These are phyloP conservation scores for Polydrusus tereticollis DNA, from an alignment of 2,888 invertebrate genomes.

Conservation along the genomic window DNA sequence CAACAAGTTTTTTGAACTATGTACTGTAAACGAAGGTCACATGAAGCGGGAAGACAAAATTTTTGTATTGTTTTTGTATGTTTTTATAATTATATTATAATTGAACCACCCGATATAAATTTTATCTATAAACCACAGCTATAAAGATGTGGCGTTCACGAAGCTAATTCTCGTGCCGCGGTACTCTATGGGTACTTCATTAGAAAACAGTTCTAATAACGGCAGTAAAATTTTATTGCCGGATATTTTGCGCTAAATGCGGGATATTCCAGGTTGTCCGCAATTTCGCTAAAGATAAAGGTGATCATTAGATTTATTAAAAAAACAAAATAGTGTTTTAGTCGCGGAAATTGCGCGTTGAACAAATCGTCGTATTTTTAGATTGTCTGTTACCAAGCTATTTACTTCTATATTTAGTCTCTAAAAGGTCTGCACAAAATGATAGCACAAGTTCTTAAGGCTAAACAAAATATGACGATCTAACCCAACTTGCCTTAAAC, in stretches of 20 bases:
- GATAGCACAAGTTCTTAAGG: too few species aligned
- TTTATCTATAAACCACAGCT: conserved; percentile 18
- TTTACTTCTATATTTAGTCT: neutral
- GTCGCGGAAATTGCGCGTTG: neutral
- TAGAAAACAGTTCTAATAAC: conserved; percentile 45
- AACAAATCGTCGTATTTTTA: conserved; percentile 3
- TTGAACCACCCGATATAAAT: conserved; percentile 11
- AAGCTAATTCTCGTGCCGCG: conserved; percentile 35
- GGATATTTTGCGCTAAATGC: conserved; percentile 41
- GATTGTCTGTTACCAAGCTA: neutral
- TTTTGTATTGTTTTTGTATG: too few species aligned
- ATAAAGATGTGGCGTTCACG: conserved; percentile 35
- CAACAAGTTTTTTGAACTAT: too few species aligned
- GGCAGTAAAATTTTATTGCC: conserved; percentile 36
- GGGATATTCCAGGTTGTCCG: conserved; percentile 23
- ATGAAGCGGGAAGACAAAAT: too few species aligned
- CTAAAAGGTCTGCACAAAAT: neutral
- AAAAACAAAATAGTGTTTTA: conserved; percentile 17
- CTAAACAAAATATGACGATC: too few species aligned
- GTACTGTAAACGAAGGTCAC: too few species aligned
- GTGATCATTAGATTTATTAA: conserved; percentile 32
- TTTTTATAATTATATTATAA: conserved; percentile 21
- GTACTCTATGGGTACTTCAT: conserved; percentile 37
- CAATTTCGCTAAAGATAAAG: conserved; percentile 35
- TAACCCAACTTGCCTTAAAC: too few species aligned